A percentile compares a stretch with the other conserved stretches of the same genome.
These are phyloP conservation scores for Hyaena hyaena DNA, from an alignment of 2,113 vertebrate species.

Conservation along the genomic window DNA sequence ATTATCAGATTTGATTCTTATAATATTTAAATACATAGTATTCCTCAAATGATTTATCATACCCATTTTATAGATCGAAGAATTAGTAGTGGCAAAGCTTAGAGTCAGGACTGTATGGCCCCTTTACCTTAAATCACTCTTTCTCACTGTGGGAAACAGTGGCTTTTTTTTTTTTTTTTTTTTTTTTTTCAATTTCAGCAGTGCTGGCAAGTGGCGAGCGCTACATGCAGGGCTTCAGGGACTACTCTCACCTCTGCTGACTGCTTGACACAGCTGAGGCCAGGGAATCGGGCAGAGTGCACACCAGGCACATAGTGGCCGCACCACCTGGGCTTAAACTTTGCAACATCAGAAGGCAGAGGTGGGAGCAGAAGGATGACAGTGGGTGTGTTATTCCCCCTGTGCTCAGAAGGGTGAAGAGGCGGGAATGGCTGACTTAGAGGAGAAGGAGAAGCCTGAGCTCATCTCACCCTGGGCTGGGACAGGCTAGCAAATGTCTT, in stretches of 20 bases:
- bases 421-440: not conserved
- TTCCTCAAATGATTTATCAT: slow-evolving; percentile 4
- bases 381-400: not conserved
- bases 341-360: not conserved
- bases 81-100: slow-evolving; percentile 21
- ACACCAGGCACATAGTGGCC: not conserved
- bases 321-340: not conserved
- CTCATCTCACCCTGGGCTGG: not conserved
- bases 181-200: not conserved
- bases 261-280: not conserved
- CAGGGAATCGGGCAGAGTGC: not conserved
- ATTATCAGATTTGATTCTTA: slow-evolving; percentile 18
- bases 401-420: not conserved
- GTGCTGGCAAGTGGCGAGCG: not conserved
- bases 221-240: not conserved
- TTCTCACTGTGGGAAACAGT: not conserved
- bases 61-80: slow-evolving; percentile 41
- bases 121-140: not conserved
- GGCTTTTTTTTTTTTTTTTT: not conserved
- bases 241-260: not conserved
- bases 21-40: not conserved
- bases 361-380: not conserved
- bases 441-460: not conserved
- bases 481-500: slow-evolving; percentile 54
- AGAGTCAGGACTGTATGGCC: not conserved